Evolutionary conservation across 2,888 invertebrate genomes (phyloP), one percentile per base, ranked within the genome.

Genomic region (Tanypteryx hageni): DNA sequence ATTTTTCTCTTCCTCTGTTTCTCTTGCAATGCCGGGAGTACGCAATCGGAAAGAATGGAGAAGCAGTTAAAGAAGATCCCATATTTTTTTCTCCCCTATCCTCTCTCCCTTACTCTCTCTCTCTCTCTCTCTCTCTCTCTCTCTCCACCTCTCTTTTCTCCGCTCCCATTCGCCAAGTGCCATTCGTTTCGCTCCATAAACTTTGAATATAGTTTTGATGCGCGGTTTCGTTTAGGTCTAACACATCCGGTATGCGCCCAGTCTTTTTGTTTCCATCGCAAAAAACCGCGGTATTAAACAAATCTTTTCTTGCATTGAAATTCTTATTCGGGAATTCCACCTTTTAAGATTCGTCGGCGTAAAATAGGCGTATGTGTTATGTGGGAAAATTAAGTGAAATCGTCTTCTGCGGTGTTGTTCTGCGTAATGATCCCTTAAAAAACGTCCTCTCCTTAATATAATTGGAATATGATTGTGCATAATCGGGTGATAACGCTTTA

Each of bases 191-290:
- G 76, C 76, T 14, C 27, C 76, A 76, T 76, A 76, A 76, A 76
- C 76, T 76, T 76, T 27, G 76, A 27, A 76, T 76, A 76, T 76
- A 27, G 22, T 76, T 76, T 76, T 76, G 76, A 76, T 27, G 76
- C 76, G 22, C 76, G 76, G 76, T 76, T 76, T 76, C 76, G 27
- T 27, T 76, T 76, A 76, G 76, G 22, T 22, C 76, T 76, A 7
- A 27, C 44, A 27, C 27, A 27, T 76, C 76, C 76, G 22, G 22
- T 27, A 76, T 76, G 22, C 22, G 18, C 76, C 11, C 76, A 14
- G 27, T 27, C 5, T 22, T 22, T 76, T 76, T 76, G 22, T 76
- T 76, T 27, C 76, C 76, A 13, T 27, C 44, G 2, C 18, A 18
- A 16, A 68, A 68, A 18, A 18, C 68, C 68, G 68, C 68, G 68